Percentiles rank a stretch among this genome's conserved stretches.
Evolutionary conservation across 1,140 invertebrate species (phyloP).

Genomic region (Choristoneura fumiferana): DNA sequence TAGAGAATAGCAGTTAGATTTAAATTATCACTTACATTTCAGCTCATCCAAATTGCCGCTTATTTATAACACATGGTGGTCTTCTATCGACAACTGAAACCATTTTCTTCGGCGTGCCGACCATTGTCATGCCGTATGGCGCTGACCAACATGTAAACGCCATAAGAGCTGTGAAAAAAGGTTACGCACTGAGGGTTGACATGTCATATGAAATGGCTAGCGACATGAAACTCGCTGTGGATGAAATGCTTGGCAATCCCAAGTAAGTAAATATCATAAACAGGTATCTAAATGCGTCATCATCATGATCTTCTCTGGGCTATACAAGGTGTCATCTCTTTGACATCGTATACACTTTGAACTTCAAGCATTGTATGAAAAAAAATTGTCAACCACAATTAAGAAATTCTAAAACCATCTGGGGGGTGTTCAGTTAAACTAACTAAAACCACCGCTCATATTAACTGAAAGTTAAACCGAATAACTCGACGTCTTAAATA

Average conservation of each 20-base stretch:
- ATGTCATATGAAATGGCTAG: slow-evolving; percentile 28
- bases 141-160: slow-evolving; percentile 80
- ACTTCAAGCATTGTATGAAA: no score
- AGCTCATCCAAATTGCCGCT: slow-evolving; percentile 34
- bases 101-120: slow-evolving; percentile 81
- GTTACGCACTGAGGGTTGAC: slow-evolving; percentile 52
- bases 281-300: neutral
- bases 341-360: no score
- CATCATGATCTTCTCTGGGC: no score
- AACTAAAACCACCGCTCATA: no score
- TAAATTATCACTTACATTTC: slow-evolving; percentile 19
- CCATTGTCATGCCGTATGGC: slow-evolving; percentile 83
- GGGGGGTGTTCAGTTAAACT: no score
- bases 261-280: slow-evolving; percentile 24
- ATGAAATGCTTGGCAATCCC: slow-evolving; percentile 25
- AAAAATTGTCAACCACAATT: no score
- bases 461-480: no score
- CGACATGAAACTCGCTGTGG: slow-evolving; percentile 28
- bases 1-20: neutral
- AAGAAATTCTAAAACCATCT: no score
- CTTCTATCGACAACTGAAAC: slow-evolving; percentile 82
- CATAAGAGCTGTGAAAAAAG: slow-evolving; percentile 50
- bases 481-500: no score
- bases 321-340: no score
- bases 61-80: slow-evolving; percentile 84